These are phyloP conservation scores for Sturmia bella DNA, from an alignment of 2,888 invertebrate species.

Conservation along the genomic window DNA sequence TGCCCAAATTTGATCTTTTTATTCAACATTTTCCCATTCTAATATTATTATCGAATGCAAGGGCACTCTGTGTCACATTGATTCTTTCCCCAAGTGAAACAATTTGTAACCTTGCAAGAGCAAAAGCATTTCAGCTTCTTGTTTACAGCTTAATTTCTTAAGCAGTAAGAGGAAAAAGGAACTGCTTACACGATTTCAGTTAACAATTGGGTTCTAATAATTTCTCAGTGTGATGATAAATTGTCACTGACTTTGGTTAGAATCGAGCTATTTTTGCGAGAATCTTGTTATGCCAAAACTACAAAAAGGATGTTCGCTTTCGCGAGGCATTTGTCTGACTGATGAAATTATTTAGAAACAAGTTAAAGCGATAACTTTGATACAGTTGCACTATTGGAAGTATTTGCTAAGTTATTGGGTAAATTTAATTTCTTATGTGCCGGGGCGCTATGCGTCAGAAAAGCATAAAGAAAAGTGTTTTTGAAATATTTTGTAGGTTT, in stretches of 20 bases:
- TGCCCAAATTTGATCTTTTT: background rate
- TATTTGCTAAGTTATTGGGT: too few species aligned
- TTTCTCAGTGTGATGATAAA: conserved; percentile 77
- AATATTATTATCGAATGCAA: conserved; percentile 55
- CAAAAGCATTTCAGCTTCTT: conserved; percentile 49
- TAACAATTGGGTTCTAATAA: background rate
- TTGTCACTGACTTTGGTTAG: conserved; percentile 77
- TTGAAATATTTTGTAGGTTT: too few species aligned
- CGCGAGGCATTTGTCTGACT: conserved; percentile 74
- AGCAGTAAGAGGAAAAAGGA: conserved; percentile 28
- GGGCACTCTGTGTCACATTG: conserved; percentile 74
- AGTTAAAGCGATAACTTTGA: too few species aligned
- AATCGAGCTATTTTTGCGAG: conserved; percentile 79
- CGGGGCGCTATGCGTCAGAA: too few species aligned
- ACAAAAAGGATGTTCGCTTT: conserved; percentile 73
- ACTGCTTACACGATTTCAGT: background rate
- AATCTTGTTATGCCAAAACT: conserved; percentile 71
- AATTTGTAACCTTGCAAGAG: conserved; percentile 60
- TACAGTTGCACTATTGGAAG: too few species aligned
- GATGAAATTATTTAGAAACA: background rate
- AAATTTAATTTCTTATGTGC: too few species aligned
- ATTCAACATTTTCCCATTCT: background rate
- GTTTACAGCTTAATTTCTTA: conserved; percentile 38
- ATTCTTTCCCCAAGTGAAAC: conserved; percentile 58
- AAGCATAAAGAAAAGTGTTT: too few species aligned